These are phyloP conservation scores for Himalopsyche anomala DNA, from an alignment of 2,888 invertebrate species.

Conservation along the genomic window DNA sequence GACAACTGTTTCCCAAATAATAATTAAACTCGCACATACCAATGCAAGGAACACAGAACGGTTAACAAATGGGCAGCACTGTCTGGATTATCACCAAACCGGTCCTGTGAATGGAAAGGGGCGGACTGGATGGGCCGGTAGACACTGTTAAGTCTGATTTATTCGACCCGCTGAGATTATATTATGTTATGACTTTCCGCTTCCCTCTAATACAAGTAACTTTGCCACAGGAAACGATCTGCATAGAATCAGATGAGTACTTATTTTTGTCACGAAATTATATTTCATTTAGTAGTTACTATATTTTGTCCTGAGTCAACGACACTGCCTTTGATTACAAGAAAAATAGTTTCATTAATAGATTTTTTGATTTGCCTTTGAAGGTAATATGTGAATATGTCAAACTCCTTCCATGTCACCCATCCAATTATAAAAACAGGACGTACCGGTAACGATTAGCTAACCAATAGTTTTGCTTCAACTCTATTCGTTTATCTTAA, in stretches of 20 bases:
- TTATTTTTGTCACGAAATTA: not conserved
- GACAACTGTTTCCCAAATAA: slow-evolving; percentile 57
- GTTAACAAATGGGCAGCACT: slow-evolving; percentile 60
- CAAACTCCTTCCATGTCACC: too few species aligned
- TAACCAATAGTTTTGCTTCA: too few species aligned
- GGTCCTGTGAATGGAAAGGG: slow-evolving; percentile 57
- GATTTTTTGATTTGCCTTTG: too few species aligned
- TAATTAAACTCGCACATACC: slow-evolving; percentile 56
- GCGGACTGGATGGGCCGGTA: slow-evolving; percentile 54
- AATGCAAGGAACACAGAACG: slow-evolving; percentile 52
- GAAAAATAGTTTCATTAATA: too few species aligned
- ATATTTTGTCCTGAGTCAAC: too few species aligned
- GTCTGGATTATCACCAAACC: slow-evolving; percentile 59
- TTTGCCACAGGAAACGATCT: slow-evolving; percentile 54
- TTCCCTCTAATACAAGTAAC: slow-evolving; percentile 59
- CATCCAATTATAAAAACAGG: too few species aligned
- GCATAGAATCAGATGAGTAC: slow-evolving; percentile 50
- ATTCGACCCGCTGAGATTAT: slow-evolving; percentile 60
- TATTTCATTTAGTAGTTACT: too few species aligned
- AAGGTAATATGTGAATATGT: too few species aligned
- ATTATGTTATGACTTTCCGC: slow-evolving; percentile 60
- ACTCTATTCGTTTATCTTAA: too few species aligned
- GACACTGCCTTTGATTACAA: too few species aligned
- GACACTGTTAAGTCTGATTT: slow-evolving; percentile 61
- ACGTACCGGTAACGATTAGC: too few species aligned